A percentile compares a stretch with the other conserved stretches of the same genome.
Conservation (phyloP, 2,797 vertebrate genomes). For the Propithecus perrieri region DNA sequence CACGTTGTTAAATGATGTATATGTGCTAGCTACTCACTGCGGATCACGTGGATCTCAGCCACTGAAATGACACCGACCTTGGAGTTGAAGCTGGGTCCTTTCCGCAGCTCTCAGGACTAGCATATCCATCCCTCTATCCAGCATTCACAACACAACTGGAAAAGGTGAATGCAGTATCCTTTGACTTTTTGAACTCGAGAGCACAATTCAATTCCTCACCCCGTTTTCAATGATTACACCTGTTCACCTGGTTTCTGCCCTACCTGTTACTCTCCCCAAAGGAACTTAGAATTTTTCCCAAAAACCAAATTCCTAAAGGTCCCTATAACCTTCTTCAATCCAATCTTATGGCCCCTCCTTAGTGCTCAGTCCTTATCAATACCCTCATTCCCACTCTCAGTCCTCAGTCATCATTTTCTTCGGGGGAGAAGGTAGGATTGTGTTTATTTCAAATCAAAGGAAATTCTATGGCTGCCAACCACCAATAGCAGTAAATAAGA, state of each 20-base stretch:
- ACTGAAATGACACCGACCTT: neutral
- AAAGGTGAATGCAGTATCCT: neutral
- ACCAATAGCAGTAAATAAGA: neutral
- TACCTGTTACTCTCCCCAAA: neutral
- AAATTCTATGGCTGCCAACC: neutral
- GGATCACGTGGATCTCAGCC: no score
- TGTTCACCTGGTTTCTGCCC: neutral
- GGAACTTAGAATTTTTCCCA: neutral
- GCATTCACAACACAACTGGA: neutral
- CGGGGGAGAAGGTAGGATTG: neutral
- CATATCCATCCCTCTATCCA: no score
- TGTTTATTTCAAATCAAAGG: neutral
- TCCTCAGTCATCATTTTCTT: neutral
- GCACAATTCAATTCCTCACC: neutral
- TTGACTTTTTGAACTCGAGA: accelerated
- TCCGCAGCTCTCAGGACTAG: neutral
- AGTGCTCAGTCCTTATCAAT: neutral
- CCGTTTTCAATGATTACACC: neutral
- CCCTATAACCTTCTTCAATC: neutral
- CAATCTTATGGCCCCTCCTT: neutral
- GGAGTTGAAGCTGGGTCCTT: neutral
- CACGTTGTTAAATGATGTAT: neutral
- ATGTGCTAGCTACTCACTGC: accelerated
- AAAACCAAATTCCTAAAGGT: neutral
- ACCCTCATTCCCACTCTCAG: neutral